These are phyloP conservation scores for Pseudomyrmex dendroicus DNA, from an alignment of 1,140 invertebrate genomes.

Conservation along the genomic window DNA sequence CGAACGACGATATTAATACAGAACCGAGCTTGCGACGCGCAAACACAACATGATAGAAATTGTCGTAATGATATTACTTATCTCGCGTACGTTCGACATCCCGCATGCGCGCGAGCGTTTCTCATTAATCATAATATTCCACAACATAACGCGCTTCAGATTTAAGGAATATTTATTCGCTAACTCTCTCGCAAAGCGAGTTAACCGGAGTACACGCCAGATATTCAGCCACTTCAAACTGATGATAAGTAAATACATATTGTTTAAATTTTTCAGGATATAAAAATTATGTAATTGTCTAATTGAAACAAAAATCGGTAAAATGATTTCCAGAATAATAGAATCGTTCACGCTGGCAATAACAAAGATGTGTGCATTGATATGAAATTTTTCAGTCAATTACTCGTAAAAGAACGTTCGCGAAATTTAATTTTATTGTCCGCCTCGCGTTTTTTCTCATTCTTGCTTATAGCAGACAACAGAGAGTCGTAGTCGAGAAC, in stretches of 20 bases:
- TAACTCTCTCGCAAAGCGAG: not conserved
- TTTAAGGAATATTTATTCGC: slow-evolving; percentile 7
- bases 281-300: no score
- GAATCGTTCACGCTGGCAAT: not conserved
- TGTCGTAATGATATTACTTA: slow-evolving; percentile 23
- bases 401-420: not conserved
- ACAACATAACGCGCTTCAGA: not conserved
- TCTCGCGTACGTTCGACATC: not conserved
- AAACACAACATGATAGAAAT: slow-evolving; percentile 1
- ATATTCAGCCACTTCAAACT: slow-evolving; percentile 17
- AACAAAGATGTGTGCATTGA: not conserved
- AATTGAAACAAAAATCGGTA: not conserved
- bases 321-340: slow-evolving; percentile 17
- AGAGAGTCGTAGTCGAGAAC: slow-evolving; percentile 35
- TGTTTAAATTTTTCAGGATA: not conserved
- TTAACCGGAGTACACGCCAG: not conserved
- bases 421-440: slow-evolving; percentile 33
- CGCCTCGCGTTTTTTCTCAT: slow-evolving; percentile 21
- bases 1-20: not conserved
- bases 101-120: not conserved
- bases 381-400: slow-evolving; percentile 15
- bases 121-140: slow-evolving; percentile 8
- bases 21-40: not conserved
- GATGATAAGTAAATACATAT: not conserved
- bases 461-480: slow-evolving; percentile 41